Base-by-base conservation (phyloP, 2,888 invertebrate genomes). In the Scrobipalpa atriplicella region DNA sequence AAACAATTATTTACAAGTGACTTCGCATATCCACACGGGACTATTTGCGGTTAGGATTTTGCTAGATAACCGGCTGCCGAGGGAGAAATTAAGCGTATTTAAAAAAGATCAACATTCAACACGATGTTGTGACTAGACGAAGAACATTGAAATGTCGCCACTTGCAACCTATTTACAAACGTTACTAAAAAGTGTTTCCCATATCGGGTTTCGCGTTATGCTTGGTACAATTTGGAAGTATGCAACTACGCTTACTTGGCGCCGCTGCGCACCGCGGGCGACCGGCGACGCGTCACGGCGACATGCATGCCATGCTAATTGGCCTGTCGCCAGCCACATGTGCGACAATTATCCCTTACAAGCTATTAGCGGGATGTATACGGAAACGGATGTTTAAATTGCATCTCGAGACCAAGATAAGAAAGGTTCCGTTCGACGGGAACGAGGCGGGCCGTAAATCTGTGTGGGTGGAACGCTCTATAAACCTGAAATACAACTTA, bases 311-410 rank as follows among this genome's bases (percentile, higher is more conserved):
- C 84, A 76, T 80, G 84, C 92, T 92, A 92, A 92, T 92, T 92
- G 92, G 90, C 85, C 89, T 90, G 92, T 92, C 92, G 92, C 92
- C 91, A 86, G 77, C 77, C 90, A 92, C 92, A 92, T 91, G 91
- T 92, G 91, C 84, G 73, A 89, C 91, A 91, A 92, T 91, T 91
- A 92, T 90, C 85, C 90, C 87, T 83, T 88, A 89, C 87, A 83
- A 86, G 83, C 90, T 91, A 92, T 92, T 91, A 91, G 86, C 81
- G 75, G 80, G 83, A 83, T 89, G 86, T 83, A 85, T 90, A 85
- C 91, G 92, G 92, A 92, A 92, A 89, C 92, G 92, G 92, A 92
- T 92, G 91, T 92, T 90, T 89, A 86, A 92, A 91, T 90, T 87
- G 90, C 89, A 86, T 87, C 87, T 87, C 77, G 79, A 73, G 76